Conservation (phyloP, 2,797 vertebrate species). For the Urocyon cinereoargenteus region DNA sequence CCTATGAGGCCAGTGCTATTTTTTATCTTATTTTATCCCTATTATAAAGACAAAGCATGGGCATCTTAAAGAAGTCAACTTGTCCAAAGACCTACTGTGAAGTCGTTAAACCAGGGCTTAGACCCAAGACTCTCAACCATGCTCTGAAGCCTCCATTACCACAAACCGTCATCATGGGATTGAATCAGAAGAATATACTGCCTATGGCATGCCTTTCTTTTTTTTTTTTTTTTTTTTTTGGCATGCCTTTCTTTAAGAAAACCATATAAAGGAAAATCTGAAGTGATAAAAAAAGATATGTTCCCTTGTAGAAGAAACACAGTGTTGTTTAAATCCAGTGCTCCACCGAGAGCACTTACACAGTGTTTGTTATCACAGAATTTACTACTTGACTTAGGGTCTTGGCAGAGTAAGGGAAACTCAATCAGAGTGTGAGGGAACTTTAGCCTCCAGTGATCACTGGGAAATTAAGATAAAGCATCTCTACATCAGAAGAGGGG, state of each 20-base stretch:
- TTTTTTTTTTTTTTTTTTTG: too few relatives aligned
- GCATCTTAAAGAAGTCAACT: background rate
- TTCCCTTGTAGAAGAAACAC: constrained; percentile 29
- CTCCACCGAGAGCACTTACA: background rate
- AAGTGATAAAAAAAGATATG: constrained; percentile 49
- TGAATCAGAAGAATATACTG: background rate
- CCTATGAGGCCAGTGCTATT: background rate
- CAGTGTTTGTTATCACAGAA: constrained; percentile 65
- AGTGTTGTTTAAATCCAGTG: constrained; percentile 45
- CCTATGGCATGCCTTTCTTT: background rate
- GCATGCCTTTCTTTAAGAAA: constrained; percentile 55
- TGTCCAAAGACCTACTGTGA: background rate
- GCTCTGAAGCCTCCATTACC: background rate
- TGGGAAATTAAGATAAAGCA: constrained; percentile 37
- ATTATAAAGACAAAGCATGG: background rate
- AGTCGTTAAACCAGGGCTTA: background rate
- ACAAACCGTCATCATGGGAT: background rate
- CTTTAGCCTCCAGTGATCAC: background rate
- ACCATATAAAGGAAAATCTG: constrained; percentile 53
- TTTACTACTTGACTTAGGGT: constrained; percentile 64
- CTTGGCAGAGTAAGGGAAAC: constrained; percentile 39
- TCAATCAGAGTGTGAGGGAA: background rate
- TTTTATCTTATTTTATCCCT: background rate
- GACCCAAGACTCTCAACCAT: background rate
- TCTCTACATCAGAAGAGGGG: background rate